These are phyloP conservation scores for Muscicapa striata DNA, from an alignment of 2,797 vertebrate genomes.

Conservation along the genomic window DNA sequence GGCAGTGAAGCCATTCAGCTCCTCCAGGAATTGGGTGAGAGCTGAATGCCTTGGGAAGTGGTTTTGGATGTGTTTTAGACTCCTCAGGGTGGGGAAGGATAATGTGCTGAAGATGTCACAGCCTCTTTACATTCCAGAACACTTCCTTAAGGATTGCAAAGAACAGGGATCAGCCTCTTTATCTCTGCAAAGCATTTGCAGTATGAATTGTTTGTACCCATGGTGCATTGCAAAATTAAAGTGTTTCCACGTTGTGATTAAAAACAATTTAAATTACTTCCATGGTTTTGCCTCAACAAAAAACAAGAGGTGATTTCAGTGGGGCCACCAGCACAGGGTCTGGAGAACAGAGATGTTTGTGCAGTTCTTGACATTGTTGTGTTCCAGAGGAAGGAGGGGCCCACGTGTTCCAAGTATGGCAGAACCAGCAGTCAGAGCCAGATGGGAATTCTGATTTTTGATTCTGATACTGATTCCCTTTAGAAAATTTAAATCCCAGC, in stretches of 20 bases:
- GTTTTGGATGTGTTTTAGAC: not conserved
- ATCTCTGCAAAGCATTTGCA: not conserved
- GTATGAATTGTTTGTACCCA: not conserved
- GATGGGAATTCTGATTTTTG: not conserved
- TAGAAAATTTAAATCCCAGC: not conserved
- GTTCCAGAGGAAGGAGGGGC: not conserved
- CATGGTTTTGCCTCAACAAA: not conserved
- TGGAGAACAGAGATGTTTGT: not conserved
- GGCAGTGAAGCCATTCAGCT: not conserved
- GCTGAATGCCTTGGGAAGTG: not conserved
- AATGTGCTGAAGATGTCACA: not conserved
- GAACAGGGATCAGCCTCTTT: not conserved
- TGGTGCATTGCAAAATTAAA: not conserved
- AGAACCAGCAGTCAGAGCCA: accelerated
- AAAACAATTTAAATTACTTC: not conserved
- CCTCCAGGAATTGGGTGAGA: not conserved
- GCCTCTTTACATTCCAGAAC: not conserved
- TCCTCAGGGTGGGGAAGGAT: not conserved
- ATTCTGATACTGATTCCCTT: not conserved
- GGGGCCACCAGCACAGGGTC: not conserved
- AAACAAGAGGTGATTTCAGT: not conserved
- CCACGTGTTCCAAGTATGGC: not conserved
- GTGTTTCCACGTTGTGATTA: not conserved
- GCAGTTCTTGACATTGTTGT: not conserved
- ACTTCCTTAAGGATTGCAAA: not conserved